phyloP scores from a whole-genome alignment of 2,888 invertebrate genomes.

The Podabrus alpinus region DNA sequence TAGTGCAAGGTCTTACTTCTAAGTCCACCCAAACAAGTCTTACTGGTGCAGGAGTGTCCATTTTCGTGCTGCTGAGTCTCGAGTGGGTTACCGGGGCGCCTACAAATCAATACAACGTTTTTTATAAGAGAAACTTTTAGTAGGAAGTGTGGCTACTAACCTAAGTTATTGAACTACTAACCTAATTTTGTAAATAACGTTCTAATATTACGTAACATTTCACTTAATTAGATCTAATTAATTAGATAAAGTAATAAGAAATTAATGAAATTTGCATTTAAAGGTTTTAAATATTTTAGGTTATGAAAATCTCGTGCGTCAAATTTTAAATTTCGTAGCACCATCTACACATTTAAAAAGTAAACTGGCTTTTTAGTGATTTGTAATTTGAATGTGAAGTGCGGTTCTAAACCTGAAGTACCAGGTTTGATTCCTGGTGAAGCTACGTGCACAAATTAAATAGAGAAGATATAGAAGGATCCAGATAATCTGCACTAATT shows the following conservation, averaged over 20 bases:
- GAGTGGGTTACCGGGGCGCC: neutral
- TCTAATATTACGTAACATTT: neutral
- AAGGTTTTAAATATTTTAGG: neutral
- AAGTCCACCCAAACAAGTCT: constrained; percentile 76
- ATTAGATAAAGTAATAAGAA: neutral
- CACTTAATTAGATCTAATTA: neutral
- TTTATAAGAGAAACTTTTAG: neutral
- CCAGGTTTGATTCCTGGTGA: too few species aligned
- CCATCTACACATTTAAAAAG: neutral
- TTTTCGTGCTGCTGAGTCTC: neutral
- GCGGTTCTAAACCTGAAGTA: too few species aligned
- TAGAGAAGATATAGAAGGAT: too few species aligned
- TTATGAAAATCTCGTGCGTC: neutral
- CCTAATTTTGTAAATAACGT: neutral
- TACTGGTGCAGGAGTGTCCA: constrained; percentile 11
- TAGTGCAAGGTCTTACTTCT: constrained; percentile 57
- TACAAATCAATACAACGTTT: neutral
- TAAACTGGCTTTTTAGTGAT: too few species aligned
- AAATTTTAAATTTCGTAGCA: neutral
- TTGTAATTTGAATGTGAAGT: too few species aligned
- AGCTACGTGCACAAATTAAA: too few species aligned
- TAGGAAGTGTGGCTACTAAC: too few species aligned
- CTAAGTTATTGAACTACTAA: too few species aligned
- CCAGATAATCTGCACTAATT: too few species aligned
- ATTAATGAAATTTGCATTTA: neutral